Evolutionary conservation across 2,113 vertebrate species (phyloP), one percentile per base, ranked within the genome.

Genomic region (Galbula dea): DNA sequence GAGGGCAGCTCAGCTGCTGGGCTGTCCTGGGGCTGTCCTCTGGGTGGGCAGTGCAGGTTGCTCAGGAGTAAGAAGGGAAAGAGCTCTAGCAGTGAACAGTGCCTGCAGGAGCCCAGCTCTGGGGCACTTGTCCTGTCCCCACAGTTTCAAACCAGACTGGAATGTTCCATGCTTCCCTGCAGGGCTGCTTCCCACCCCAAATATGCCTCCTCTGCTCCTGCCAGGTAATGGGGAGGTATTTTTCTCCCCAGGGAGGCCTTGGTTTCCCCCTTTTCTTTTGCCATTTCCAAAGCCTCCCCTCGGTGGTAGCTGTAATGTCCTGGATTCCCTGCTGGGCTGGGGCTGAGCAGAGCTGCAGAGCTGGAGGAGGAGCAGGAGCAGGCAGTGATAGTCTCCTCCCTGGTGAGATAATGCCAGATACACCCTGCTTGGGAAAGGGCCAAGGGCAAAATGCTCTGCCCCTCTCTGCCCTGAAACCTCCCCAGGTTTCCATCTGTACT

Each of bases 171-270:
- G n/a, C 11, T 78, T 5, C 18, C 10, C 27, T 62, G 23, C 26
- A 32, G 37, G 37, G 22, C 46, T 62, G 61, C 22, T 32, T 52
- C 73, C 61, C 46, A n/a, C 49, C 8, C 29, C 1, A 5, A 27
- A 55, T 5, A 2, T 45, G 27, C 19, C 39, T 19, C 55, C 90
- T 63, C 69, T 65, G 58, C 32, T 45, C 29, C 24, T 94, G 45
- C n/a, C 1, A 0, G 54, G 57, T 62, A 49, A 46, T 1, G 30
- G 12, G 24, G 19, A 43, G 34, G 16, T 15, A 23, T 10, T 66
- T 76, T 80, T 45, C 20, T 5, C 34, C 37, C 12, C 17, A 16
- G 29, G 29, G 58, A 15, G 17, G 34, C 69, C 23, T 71, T 66
- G 14, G 12, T 74, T 37, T 26, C 32, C 23, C 24, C n/a, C n/a